Evolutionary conservation across 2,797 vertebrate species (phyloP).

Genomic region (Euthynnus affinis): DNA sequence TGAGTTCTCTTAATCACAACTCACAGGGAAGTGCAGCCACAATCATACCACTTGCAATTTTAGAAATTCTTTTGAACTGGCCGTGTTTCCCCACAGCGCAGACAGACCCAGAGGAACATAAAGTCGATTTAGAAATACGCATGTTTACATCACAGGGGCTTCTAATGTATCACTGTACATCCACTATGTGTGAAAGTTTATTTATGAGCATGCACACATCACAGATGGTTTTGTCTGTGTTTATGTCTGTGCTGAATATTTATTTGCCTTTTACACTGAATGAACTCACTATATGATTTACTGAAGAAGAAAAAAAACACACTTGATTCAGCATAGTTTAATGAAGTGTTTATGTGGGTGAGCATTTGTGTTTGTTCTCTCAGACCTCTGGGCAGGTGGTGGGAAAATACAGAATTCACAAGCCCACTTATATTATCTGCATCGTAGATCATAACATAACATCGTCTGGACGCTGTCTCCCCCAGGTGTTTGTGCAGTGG

Average conservation of each 20-base stretch:
- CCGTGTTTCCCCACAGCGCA: not conserved
- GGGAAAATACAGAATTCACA: not conserved
- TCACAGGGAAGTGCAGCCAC: not conserved
- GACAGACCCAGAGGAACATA: slow-evolving; percentile 8
- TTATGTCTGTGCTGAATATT: slow-evolving; percentile 46
- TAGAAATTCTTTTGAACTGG: slow-evolving; percentile 7
- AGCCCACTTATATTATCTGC: not conserved
- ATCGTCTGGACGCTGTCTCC: slow-evolving; percentile 2
- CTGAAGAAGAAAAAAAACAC: not conserved
- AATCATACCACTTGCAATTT: not conserved
- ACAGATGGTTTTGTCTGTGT: slow-evolving; percentile 48
- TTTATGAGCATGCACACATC: slow-evolving; percentile 34
- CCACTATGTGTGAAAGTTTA: slow-evolving; percentile 20
- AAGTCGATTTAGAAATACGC: slow-evolving; percentile 5
- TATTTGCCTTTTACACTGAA: slow-evolving; percentile 47
- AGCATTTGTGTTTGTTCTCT: slow-evolving; percentile 13
- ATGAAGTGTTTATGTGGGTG: slow-evolving; percentile 36
- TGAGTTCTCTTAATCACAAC: not conserved
- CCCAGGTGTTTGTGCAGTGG: slow-evolving; percentile 96
- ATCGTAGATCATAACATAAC: not conserved
- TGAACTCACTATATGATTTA: slow-evolving; percentile 35
- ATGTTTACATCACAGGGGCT: slow-evolving; percentile 35
- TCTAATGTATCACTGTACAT: slow-evolving; percentile 19
- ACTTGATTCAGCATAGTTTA: not conserved
- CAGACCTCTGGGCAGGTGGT: slow-evolving; percentile 8